Evolutionary conservation across 2,797 vertebrate genomes (phyloP).

Genomic region (Micropoecilia bifurca): DNA sequence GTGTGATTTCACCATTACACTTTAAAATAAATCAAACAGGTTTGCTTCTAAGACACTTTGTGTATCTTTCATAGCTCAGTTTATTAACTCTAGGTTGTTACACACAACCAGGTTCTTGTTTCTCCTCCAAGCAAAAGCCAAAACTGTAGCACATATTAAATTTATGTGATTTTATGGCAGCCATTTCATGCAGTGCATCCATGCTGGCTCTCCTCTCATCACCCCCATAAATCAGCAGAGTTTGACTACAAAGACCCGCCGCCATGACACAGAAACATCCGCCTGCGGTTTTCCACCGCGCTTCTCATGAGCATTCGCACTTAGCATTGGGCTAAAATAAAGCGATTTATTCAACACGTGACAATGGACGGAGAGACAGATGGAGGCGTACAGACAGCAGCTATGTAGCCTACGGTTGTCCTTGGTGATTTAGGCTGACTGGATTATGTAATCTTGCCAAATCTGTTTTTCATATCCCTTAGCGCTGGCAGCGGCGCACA

Average conservation of each 20-base stretch:
- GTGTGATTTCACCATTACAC: conserved; percentile 29
- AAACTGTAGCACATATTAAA: conserved; percentile 51
- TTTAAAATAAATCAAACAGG: not conserved
- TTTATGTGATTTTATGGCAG: conserved; percentile 66
- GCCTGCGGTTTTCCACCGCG: conserved; percentile 1
- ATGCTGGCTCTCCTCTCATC: conserved; percentile 49
- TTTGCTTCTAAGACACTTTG: not conserved
- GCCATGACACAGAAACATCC: conserved; percentile 24
- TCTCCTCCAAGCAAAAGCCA: conserved; percentile 16
- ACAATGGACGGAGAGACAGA: conserved; percentile 22
- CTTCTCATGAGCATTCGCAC: conserved; percentile 10
- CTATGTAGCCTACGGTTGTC: conserved; percentile 38
- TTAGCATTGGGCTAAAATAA: conserved; percentile 5
- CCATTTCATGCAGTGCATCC: conserved; percentile 66
- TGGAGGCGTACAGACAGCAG: conserved; percentile 52
- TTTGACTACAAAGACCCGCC: conserved; percentile 57
- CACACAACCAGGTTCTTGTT: not conserved
- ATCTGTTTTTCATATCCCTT: conserved; percentile 59
- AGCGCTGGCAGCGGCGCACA: conserved; percentile 52
- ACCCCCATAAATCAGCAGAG: conserved; percentile 57
- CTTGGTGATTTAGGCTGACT: conserved; percentile 54
- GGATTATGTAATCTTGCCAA: conserved; percentile 78
- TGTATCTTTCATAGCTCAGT: not conserved
- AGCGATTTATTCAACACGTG: conserved; percentile 16
- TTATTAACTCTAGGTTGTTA: not conserved